Evolutionary conservation across 1,140 invertebrate species (phyloP).

Genomic region (Sarcophaga bullata): DNA sequence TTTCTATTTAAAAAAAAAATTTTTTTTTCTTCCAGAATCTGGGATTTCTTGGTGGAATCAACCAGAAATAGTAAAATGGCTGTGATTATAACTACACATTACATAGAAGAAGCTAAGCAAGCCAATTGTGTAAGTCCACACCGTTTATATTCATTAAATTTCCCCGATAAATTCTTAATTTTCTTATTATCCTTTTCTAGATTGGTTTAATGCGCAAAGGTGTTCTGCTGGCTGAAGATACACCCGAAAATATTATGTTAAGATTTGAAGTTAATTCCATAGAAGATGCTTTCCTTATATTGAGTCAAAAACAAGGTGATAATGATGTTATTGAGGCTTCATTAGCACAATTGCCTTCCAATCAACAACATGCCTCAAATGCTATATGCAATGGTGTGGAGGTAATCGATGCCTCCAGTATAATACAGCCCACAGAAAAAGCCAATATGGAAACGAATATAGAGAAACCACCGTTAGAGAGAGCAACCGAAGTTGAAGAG

Average conservation of each 20-base stretch:
- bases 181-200: constrained; percentile 66
- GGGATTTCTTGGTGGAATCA: constrained; percentile 84
- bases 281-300: constrained; percentile 78
- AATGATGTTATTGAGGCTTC: constrained; percentile 51
- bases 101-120: constrained; percentile 91
- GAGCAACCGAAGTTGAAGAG: background rate
- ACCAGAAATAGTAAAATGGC: constrained; percentile 75
- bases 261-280: constrained; percentile 74
- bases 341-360: constrained; percentile 1
- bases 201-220: constrained; percentile 91
- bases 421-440: constrained; percentile 32
- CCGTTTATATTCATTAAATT: background rate
- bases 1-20: constrained; percentile 31
- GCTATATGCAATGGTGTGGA: constrained; percentile 48
- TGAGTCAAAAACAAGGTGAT: constrained; percentile 74
- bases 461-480: constrained; percentile 20
- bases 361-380: constrained; percentile 25
- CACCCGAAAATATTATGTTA: constrained; percentile 75
- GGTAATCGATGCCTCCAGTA: constrained; percentile 53
- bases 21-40: constrained; percentile 76
- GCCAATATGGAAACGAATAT: constrained; percentile 3
- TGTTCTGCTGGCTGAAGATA: constrained; percentile 84
- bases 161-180: background rate
- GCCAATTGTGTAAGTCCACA: constrained; percentile 76
- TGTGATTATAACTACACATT: constrained; percentile 93